A percentile compares a stretch with the other conserved stretches of the same genome.
Conservation (phyloP, 1,140 invertebrate genomes). For the Musca vetustissima region DNA sequence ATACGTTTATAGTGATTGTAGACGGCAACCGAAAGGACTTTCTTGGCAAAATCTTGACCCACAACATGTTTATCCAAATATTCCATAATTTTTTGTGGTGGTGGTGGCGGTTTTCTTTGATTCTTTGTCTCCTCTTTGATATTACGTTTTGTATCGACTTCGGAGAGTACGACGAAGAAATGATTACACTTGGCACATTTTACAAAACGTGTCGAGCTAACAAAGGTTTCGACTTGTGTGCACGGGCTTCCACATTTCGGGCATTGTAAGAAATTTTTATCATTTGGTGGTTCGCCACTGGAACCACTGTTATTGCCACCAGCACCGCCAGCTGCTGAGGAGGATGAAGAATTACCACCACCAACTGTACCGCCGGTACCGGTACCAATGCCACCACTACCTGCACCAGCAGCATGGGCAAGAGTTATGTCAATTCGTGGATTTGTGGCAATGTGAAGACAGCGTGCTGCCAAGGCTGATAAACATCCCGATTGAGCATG, state of each 20-base stretch:
- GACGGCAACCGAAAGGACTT: conserved; percentile 96
- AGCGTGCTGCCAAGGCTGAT: conserved; percentile 25
- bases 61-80: conserved; percentile 95
- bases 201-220: conserved; percentile 93
- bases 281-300: conserved; percentile 40
- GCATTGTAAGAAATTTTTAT: conserved; percentile 69
- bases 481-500: conserved; percentile 5
- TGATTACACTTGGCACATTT: conserved; percentile 98
- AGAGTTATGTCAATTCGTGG: conserved; percentile 6
- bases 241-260: conserved; percentile 96
- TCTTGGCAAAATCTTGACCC: conserved; percentile 97
- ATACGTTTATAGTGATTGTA: conserved; percentile 99
- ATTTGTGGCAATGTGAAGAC: conserved; percentile 19
- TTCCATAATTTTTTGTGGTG: conserved; percentile 95
- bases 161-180: conserved; percentile 95
- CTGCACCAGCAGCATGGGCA: not conserved
- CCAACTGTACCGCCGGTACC: conserved; percentile 15
- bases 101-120: conserved; percentile 78
- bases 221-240: conserved; percentile 95
- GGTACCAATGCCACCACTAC: not conserved
- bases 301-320: conserved; percentile 30
- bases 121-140: conserved; percentile 75
- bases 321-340: conserved; percentile 23
- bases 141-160: conserved; percentile 84
- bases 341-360: conserved; percentile 25